These are phyloP conservation scores for Cyclura pinguis DNA, from an alignment of 2,797 vertebrate genomes.

Conservation along the genomic window DNA sequence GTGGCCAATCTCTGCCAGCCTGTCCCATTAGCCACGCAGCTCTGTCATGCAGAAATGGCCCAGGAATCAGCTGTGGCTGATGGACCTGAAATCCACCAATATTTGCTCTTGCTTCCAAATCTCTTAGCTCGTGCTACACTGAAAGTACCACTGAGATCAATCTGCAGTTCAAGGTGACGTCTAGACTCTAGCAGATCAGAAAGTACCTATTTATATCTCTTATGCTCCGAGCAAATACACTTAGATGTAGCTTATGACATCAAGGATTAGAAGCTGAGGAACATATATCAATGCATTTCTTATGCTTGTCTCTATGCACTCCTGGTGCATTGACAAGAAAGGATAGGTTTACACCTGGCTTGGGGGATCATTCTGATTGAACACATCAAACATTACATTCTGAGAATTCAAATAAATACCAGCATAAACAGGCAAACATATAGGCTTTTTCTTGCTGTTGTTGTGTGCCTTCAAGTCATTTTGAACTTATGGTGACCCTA, in stretches of 20 bases:
- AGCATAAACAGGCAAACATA: not conserved
- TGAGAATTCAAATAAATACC: not conserved
- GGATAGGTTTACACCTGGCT: not conserved
- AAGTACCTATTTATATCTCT: conserved; percentile 1
- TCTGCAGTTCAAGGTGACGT: conserved; percentile 11
- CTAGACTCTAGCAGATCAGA: conserved; percentile 24
- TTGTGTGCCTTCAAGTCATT: no score
- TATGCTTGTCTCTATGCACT: not conserved
- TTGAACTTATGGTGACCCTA: no score
- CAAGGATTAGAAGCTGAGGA: not conserved
- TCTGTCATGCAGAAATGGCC: no score
- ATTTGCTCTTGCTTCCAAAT: conserved; percentile 35
- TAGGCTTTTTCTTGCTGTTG: no score
- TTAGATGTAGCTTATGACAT: conserved; percentile 8
- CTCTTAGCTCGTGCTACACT: not conserved
- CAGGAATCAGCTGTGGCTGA: no score
- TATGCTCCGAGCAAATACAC: conserved; percentile 20
- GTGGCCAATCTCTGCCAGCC: no score
- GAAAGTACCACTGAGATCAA: conserved; percentile 40
- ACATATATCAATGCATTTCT: conserved; percentile 5
- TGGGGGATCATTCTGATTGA: not conserved
- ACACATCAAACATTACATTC: not conserved
- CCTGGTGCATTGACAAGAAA: not conserved
- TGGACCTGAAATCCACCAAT: no score
- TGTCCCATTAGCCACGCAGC: no score